These are phyloP conservation scores for Rhamphomyia laevipes DNA, from an alignment of 2,888 invertebrate genomes.

Conservation along the genomic window DNA sequence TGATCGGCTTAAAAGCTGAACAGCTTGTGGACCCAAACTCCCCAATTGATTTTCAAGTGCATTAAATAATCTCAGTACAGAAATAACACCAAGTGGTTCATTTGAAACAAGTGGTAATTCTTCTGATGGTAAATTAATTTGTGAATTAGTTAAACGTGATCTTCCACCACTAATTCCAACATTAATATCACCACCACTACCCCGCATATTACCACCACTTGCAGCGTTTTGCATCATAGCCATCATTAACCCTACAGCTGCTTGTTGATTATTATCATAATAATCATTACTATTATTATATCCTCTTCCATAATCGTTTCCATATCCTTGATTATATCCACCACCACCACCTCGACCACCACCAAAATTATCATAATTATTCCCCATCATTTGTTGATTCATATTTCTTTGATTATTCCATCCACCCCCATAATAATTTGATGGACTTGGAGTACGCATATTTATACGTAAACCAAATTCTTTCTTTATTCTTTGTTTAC, in stretches of 20 bases:
- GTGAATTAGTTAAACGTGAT: no score
- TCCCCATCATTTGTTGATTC: not conserved
- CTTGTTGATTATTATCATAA: no score
- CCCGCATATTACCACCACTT: not conserved
- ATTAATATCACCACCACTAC: not conserved
- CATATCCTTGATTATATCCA: not conserved
- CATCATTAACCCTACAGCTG: no score
- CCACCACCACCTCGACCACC: not conserved
- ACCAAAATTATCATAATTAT: not conserved
- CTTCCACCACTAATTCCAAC: not conserved
- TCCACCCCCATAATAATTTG: not conserved
- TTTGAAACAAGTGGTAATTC: not conserved
- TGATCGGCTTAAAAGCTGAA: conserved; percentile 12
- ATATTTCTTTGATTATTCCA: not conserved
- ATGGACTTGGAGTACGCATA: conserved; percentile 11
- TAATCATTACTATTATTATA: not conserved
- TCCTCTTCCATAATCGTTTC: not conserved
- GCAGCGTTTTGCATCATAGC: no score
- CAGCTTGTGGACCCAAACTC: conserved; percentile 13
- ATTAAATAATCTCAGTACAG: conserved; percentile 11
- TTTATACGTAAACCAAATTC: conserved; percentile 10
- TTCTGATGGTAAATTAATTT: no score
- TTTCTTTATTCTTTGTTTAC: conserved; percentile 9
- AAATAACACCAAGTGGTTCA: conserved; percentile 11
- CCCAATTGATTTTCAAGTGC: conserved; percentile 15